A percentile compares a stretch with the other conserved stretches of the same genome.
phyloP scores from a whole-genome alignment of 1,140 invertebrate genomes.

The Armadillidium nasatum region DNA sequence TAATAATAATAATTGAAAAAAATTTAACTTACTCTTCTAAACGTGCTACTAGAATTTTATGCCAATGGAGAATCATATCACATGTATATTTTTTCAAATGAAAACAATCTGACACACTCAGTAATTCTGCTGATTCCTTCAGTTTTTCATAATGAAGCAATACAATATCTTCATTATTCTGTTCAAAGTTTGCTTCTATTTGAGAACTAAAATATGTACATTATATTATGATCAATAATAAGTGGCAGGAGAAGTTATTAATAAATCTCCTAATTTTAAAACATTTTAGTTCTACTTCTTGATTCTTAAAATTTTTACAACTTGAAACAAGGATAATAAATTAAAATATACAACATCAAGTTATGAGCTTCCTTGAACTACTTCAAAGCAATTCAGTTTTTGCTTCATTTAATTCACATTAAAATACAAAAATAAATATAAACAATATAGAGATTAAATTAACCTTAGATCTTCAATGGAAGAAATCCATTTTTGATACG shows the following conservation, averaged over 20 bases:
- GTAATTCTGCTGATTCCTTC: background rate
- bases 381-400: too few species aligned
- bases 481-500: background rate
- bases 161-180: background rate
- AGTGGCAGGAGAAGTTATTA: too few species aligned
- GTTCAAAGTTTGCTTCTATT: background rate
- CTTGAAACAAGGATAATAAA: too few species aligned
- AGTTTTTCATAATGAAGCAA: background rate
- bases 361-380: too few species aligned
- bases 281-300: too few species aligned
- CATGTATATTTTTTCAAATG: background rate
- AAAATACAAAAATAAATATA: too few species aligned
- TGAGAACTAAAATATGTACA: background rate
- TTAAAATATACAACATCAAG: too few species aligned
- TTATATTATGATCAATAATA: too few species aligned
- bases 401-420: too few species aligned
- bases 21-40: background rate
- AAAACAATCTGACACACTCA: background rate
- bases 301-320: too few species aligned
- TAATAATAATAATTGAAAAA: too few species aligned
- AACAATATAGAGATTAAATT: background rate
- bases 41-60: background rate
- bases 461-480: background rate
- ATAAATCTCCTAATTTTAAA: too few species aligned
- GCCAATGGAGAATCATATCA: background rate